These are phyloP conservation scores for Diuraphis noxia DNA, from an alignment of 1,140 invertebrate species.

Conservation along the genomic window DNA sequence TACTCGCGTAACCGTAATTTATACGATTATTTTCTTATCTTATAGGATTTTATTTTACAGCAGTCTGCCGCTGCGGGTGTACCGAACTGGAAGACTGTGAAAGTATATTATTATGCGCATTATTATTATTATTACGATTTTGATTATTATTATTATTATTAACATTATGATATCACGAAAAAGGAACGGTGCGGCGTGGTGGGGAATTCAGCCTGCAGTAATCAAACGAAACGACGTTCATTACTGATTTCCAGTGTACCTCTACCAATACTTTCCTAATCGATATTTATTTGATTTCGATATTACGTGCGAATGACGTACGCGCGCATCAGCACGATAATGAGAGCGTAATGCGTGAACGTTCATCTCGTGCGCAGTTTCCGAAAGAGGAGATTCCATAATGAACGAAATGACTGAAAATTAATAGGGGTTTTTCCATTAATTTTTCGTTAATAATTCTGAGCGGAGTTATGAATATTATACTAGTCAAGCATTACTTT, in stretches of 20 bases:
- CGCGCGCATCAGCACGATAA: neutral
- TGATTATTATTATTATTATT: neutral
- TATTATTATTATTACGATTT: neutral
- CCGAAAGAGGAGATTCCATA: neutral
- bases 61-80: no score
- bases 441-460: neutral
- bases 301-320: neutral
- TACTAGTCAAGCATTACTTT: neutral
- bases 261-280: neutral
- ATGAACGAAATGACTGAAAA: neutral
- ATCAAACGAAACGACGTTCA: conserved; percentile 20
- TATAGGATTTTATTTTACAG: neutral
- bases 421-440: neutral
- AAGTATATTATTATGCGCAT: neutral
- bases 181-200: neutral
- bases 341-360: neutral
- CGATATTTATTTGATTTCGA: conserved; percentile 29
- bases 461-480: neutral
- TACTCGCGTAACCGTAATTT: neutral
- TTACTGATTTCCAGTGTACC: conserved; percentile 1
- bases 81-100: neutral
- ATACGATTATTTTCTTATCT: conserved; percentile 6
- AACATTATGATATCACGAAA: neutral
- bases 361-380: neutral
- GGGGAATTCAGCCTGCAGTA: neutral